A percentile compares a stretch with the other conserved stretches of the same genome.
Conservation (phyloP, 2,797 vertebrate genomes). For the Scarus forsteni region DNA sequence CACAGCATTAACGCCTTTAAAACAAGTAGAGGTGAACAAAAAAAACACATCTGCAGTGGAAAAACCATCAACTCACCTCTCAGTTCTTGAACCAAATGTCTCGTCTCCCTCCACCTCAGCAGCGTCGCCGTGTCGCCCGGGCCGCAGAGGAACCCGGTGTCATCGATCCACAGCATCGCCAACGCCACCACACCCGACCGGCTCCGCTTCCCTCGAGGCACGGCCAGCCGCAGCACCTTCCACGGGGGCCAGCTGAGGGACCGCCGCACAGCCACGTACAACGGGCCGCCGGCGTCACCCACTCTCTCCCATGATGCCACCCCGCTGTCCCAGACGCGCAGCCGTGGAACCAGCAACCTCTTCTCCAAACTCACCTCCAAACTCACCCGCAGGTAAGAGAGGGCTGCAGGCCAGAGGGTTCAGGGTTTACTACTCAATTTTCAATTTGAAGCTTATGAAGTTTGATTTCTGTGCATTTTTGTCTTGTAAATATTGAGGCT, state of each 20-base stretch:
- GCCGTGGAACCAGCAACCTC: slow-evolving; percentile 95
- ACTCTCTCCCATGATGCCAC: slow-evolving; percentile 94
- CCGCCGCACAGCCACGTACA: slow-evolving; percentile 96
- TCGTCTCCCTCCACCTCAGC: slow-evolving; percentile 53
- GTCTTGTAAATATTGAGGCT: background rate
- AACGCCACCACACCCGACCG: slow-evolving; percentile 93
- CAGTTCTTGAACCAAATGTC: background rate
- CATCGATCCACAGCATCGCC: slow-evolving; percentile 96
- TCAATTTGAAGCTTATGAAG: background rate
- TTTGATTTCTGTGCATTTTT: background rate
- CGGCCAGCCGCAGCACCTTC: slow-evolving; percentile 96
- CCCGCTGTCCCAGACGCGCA: slow-evolving; percentile 92
- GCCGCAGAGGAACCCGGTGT: slow-evolving; percentile 92
- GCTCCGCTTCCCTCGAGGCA: slow-evolving; percentile 95
- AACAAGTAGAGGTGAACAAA: background rate
- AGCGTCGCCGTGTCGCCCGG: slow-evolving; percentile 85
- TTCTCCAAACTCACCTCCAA: slow-evolving; percentile 98
- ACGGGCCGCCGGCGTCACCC: slow-evolving; percentile 95
- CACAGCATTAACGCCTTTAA: too few species aligned
- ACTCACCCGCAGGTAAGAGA: slow-evolving; percentile 93
- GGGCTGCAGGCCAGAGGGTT: background rate
- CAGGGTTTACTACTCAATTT: slow-evolving; percentile 15
- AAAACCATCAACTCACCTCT: background rate
- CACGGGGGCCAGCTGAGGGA: slow-evolving; percentile 94
- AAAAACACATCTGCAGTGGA: slow-evolving; percentile 36